Percentiles rank a stretch among this genome's conserved stretches.
Evolutionary conservation across 2,797 vertebrate species (phyloP).

Genomic region (Spinus olivaceus): DNA sequence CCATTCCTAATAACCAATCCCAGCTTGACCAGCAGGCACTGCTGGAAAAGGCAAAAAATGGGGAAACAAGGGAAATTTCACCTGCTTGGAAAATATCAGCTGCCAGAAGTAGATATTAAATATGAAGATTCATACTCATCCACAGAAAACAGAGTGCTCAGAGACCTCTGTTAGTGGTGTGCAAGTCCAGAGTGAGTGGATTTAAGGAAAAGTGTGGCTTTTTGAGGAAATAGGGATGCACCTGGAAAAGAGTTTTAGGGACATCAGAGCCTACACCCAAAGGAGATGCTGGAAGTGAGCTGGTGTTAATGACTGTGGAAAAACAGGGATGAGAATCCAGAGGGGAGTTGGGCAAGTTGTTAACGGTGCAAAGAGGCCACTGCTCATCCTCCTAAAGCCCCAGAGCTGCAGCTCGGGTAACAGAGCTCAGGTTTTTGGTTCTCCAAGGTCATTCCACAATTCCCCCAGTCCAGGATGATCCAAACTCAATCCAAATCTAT

Average conservation of each 20-base stretch:
- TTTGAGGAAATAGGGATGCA: neutral
- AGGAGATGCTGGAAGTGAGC: neutral
- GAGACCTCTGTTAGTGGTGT: accelerated
- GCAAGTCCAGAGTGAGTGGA: neutral
- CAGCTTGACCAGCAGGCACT: neutral
- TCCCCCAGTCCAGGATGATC: neutral
- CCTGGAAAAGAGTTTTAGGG: neutral
- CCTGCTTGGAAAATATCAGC: neutral
- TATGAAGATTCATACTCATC: accelerated
- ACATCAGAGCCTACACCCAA: no score
- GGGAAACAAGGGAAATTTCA: neutral
- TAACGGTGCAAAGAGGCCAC: neutral
- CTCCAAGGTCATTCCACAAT: neutral
- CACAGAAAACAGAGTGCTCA: neutral
- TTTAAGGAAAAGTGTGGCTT: neutral
- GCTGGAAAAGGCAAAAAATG: neutral
- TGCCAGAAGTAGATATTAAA: neutral
- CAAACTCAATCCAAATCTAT: neutral
- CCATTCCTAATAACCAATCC: accelerated
- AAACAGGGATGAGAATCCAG: neutral
- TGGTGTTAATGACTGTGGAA: neutral
- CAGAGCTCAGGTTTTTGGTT: neutral
- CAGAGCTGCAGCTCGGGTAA: neutral
- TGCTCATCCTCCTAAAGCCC: neutral
- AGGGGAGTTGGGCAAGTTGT: accelerated